Base-by-base conservation (phyloP, 2,113 vertebrate species). In the Eurypyga helias region DNA sequence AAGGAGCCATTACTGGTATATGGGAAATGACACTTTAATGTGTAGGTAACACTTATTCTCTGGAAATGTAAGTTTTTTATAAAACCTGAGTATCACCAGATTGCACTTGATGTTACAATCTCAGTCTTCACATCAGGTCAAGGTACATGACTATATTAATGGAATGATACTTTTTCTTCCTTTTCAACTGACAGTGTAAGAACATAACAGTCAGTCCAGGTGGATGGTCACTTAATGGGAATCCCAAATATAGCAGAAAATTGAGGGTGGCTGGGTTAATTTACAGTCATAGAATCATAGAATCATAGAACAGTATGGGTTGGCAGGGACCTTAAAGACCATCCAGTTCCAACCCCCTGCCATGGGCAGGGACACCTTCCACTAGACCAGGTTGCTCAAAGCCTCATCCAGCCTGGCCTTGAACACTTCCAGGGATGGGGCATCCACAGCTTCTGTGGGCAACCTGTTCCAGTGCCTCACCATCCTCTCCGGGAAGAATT, bases 201-300 rank as follows among this genome's bases (percentile, higher is more conserved):
- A 84, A 8, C 43, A 3, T 48, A 70, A 58, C 51, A 58, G 43
- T 23, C 51, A 78, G 48, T 75, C 55, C 48, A 91, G 71, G 61
- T 38, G 34, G 14, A n/a, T 38, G 60, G 61, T 48, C 73, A 78
- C 24, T 71, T 76, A 31, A 43, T 38, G 18, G 45, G 14, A 55
- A 61, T 57, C n/a, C 69, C 76, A 82, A 91, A 76, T 17, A 45
- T 78, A 60, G 48, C 61, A 93, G 43, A 89, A 96, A 95, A 89
- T 79, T 71, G 73, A 60, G 24, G 45, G 36, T 52, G 14, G 57
- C n/a, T 91, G 33, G 48, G 70, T 89, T 86, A 91, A 20, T 76
- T 71, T 65, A 4, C 24, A 69, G 43, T 36, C 19, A n/a, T n/a
- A n/a, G n/a, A n/a, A n/a, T n/a, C n/a, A n/a, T n/a, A n/a, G n/a